Evolutionary conservation across 2,113 vertebrate genomes (phyloP), one percentile per base, ranked within the genome.

Genomic region (Ivindomyrus marchei): DNA sequence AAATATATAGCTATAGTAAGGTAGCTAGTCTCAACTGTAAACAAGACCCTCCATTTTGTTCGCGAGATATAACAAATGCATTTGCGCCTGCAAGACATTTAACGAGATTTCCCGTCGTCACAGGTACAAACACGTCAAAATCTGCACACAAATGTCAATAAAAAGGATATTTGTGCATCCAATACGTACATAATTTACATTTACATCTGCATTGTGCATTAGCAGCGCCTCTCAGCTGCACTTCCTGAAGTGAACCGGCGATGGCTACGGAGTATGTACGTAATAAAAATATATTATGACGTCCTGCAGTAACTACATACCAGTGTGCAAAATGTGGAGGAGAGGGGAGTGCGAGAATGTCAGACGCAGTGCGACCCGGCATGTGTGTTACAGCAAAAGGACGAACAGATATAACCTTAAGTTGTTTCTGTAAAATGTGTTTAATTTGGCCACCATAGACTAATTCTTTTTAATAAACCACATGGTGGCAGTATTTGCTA

Each of bases 21-120:
- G 42, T 24, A 46, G 56, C 87, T n/a, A 17, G 10, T 62, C 58
- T 88, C 56, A 15, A 45, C n/a, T 31, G 52, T 9, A 89, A 42
- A 58, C 91, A 50, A 56, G 27, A 49, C 39, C 88, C 56, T 92
- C 91, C 90, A 90, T 93, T 66, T 92, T 92, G 92, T 90, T 91
- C 83, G 83, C 90, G 84, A 4, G 24, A 46, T 42, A 31, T 39
- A 21, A 66, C 52, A 36, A 53, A 58, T 50, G 24, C 49, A 53
- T 80, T 45, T 87, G 46, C 62, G 15, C 74, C 50, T n/a, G n/a
- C 39, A 70, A 66, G 7, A 70, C 31, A 5, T 42, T 80, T 42
- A 80, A 39, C 74, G 36, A 80, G 36, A 80, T 19, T 31, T 77
- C 7, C 31, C 31, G 70, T 39, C 74, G 11, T 42, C 7, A 56